Evolutionary conservation across 2,888 invertebrate species (phyloP).

Genomic region (Lymantria monacha): DNA sequence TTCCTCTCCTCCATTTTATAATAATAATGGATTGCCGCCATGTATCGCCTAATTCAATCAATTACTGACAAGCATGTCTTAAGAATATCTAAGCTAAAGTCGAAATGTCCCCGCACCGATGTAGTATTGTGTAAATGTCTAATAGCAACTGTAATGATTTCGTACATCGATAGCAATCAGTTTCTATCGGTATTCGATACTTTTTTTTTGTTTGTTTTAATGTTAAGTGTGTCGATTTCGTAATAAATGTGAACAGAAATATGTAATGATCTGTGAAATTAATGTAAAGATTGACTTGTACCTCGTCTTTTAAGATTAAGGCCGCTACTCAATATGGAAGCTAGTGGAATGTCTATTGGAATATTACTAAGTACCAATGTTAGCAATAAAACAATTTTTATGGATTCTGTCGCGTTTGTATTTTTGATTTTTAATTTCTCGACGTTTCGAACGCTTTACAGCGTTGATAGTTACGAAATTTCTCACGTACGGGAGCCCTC

Average conservation of each 20-base stretch:
- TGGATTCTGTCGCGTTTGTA: no score
- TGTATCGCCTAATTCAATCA: no score
- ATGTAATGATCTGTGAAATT: conserved; percentile 28
- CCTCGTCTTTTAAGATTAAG: background rate
- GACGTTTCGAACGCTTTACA: no score
- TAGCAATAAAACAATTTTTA: no score
- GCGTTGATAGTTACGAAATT: no score
- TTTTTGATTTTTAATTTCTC: no score
- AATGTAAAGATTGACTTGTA: conserved; percentile 6
- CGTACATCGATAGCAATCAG: conserved; percentile 37
- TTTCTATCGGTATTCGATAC: conserved; percentile 20
- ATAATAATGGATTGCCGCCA: no score
- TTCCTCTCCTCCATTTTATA: no score
- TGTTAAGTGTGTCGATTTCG: conserved; percentile 25
- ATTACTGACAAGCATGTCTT: no score
- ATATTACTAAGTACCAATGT: background rate
- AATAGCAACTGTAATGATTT: conserved; percentile 25
- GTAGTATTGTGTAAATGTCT: background rate
- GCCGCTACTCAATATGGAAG: background rate
- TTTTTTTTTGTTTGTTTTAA: conserved; percentile 24
- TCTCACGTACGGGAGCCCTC: no score
- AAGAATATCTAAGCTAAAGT: background rate
- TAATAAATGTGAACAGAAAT: conserved; percentile 12
- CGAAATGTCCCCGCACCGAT: background rate
- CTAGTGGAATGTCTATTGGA: background rate